phyloP scores from a whole-genome alignment of 1,140 invertebrate genomes.

The Chymomyza costata region DNA sequence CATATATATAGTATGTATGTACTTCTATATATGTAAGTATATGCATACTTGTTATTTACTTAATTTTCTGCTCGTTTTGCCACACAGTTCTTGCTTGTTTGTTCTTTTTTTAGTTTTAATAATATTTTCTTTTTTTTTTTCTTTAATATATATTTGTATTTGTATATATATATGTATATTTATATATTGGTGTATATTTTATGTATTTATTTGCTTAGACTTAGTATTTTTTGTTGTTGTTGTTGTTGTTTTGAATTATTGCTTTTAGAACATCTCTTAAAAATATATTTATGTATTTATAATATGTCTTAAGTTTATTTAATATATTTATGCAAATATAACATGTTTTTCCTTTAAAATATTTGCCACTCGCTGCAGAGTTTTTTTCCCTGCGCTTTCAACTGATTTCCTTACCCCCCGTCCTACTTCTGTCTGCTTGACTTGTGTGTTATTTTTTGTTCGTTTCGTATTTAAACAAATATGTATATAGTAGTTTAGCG shows the following conservation, averaged over 20 bases:
- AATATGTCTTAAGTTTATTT: constrained; percentile 52
- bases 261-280: constrained; percentile 72
- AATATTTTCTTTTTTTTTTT: constrained; percentile 14
- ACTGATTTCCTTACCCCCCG: constrained; percentile 15
- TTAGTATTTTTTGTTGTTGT: constrained; percentile 16
- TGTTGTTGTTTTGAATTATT: constrained; percentile 68
- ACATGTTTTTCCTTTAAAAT: constrained; percentile 46
- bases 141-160: constrained; percentile 41
- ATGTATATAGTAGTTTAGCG: constrained; percentile 32
- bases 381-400: constrained; percentile 23
- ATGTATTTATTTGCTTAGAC: constrained; percentile 46
- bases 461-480: constrained; percentile 22
- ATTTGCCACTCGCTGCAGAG: constrained; percentile 17
- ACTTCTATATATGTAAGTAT: constrained; percentile 32
- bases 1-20: no score
- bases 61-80: constrained; percentile 9
- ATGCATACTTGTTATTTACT: constrained; percentile 26
- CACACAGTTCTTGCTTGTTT: constrained; percentile 19
- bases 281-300: no score
- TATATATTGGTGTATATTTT: constrained; percentile 72
- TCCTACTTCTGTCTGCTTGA: constrained; percentile 29
- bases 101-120: constrained; percentile 3
- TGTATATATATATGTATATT: constrained; percentile 58
- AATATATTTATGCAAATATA: constrained; percentile 63
- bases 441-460: background rate